Base-by-base conservation (phyloP, 2,888 invertebrate genomes). In the Dendrolimus houi region DNA sequence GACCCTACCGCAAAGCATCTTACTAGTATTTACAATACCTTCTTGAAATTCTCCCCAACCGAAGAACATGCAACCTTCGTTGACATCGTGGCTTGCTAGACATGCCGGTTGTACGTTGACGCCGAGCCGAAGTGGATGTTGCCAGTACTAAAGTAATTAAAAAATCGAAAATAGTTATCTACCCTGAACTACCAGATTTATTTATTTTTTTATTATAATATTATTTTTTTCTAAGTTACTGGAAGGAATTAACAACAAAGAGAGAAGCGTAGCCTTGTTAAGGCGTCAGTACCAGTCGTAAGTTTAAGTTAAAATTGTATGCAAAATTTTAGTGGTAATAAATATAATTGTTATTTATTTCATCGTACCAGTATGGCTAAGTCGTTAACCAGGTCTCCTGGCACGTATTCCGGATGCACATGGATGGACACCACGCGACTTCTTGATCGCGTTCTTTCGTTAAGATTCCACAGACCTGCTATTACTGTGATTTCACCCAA, bases 41-140 rank as follows among this genome's bases (percentile, higher is more conserved):
- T 83, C 84, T 60, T 85, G 85, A 61, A 82, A 83, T 52, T 85
- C 85, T 8, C 86, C 85, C 87, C 87, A 90, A 6, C 89, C 89
- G 41, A 79, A 80, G 62, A 90, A 81, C 57, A 73, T 72, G 62
- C 89, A 90, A n/a, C 77, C 69, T 13, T 81, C 78, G 0, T 74
- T 77, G 7, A 73, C 68, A 9, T 73, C 68, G 1, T 77, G 77
- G 17, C 77, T 75, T 0, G 75, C 72, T 6, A 89, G 70, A 58
- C 89, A 90, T 0, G 79, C 85, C 8, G 89, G 87, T 54, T 82
- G 83, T 1, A 87, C 73, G 53, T 72, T 79, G 0, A 62, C 56
- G 53, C 74, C 76, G 47, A 88, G 61, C 54, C 62, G 68, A 10
- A 90, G 60, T 1, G 89, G 83, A 1, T 71, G 75, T 61, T 74